Percentiles rank a stretch among this genome's conserved stretches.
Evolutionary conservation across 2,888 invertebrate genomes (phyloP).

Genomic region (Dicranocentrus wangi): DNA sequence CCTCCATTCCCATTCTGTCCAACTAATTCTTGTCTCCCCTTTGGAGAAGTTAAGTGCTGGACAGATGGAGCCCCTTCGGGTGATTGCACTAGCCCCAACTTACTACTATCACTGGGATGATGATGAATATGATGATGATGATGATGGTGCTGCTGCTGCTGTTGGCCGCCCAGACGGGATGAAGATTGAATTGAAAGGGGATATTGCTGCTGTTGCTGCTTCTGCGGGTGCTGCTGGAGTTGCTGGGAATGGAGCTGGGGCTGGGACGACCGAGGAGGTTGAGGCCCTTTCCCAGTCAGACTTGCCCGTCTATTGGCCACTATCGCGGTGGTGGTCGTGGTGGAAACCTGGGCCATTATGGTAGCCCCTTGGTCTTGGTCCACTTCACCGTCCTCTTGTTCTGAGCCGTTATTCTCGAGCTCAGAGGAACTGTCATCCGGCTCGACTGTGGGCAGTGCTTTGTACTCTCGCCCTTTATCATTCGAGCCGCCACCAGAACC

Average conservation of each 20-base stretch:
- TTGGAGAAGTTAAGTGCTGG: conserved; percentile 1
- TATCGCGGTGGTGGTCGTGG: conserved; percentile 46
- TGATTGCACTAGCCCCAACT: background rate
- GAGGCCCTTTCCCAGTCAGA: conserved; percentile 32
- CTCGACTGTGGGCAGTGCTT: conserved; percentile 69
- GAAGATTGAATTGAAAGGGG: background rate
- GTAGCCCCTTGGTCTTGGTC: conserved; percentile 43
- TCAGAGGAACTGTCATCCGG: conserved; percentile 67
- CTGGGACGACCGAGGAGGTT: background rate
- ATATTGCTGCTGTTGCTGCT: conserved; percentile 29
- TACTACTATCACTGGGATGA: background rate
- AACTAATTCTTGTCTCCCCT: background rate
- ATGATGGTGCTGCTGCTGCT: background rate
- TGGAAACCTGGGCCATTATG: conserved; percentile 1
- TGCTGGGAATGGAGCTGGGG: background rate
- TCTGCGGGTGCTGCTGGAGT: conserved; percentile 12
- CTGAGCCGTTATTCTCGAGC: conserved; percentile 51
- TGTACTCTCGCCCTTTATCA: conserved; percentile 63
- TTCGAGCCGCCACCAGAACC: conserved; percentile 39
- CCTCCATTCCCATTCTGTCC: conserved; percentile 21
- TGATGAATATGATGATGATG: no score
- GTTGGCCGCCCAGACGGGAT: background rate
- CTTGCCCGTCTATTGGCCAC: conserved; percentile 24
- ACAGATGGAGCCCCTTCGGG: conserved; percentile 3
- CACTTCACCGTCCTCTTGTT: conserved; percentile 50